Evolutionary conservation across 2,113 vertebrate species (phyloP).

Genomic region (Chloebia gouldiae): DNA sequence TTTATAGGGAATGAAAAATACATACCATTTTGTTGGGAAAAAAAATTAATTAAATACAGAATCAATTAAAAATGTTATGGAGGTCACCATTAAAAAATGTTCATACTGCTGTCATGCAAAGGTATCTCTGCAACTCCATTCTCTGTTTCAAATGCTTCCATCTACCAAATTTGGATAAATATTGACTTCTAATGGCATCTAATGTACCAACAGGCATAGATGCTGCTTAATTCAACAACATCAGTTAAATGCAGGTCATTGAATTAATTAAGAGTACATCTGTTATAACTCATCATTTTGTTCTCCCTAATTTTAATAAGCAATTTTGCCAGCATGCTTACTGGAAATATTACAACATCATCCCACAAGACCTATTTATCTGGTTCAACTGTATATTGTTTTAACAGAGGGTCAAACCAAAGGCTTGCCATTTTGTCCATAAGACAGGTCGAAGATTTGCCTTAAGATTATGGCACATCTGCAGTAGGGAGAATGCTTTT

Average conservation of each 20-base stretch:
- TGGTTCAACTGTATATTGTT: background rate
- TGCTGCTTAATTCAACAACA: background rate
- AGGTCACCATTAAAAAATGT: background rate
- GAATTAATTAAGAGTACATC: background rate
- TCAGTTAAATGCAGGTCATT: background rate
- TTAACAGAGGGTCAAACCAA: background rate
- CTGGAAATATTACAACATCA: conserved; percentile 43
- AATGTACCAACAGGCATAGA: background rate
- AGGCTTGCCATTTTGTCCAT: background rate
- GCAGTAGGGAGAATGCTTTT: background rate
- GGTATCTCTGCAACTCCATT: background rate
- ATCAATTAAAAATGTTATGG: background rate
- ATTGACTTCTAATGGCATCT: background rate
- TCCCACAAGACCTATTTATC: conserved; percentile 33
- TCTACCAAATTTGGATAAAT: background rate
- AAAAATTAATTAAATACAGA: background rate
- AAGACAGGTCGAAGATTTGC: background rate
- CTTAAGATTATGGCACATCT: background rate
- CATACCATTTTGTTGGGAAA: background rate
- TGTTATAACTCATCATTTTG: background rate
- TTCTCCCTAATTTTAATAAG: conserved; percentile 20
- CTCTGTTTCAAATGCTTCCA: background rate
- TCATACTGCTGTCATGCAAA: background rate
- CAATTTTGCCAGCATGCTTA: conserved; percentile 20
- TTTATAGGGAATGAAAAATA: background rate